Percentiles rank a stretch among this genome's conserved stretches.
phyloP scores from a whole-genome alignment of 2,888 invertebrate genomes.

The Gandaritis pyraliata region DNA sequence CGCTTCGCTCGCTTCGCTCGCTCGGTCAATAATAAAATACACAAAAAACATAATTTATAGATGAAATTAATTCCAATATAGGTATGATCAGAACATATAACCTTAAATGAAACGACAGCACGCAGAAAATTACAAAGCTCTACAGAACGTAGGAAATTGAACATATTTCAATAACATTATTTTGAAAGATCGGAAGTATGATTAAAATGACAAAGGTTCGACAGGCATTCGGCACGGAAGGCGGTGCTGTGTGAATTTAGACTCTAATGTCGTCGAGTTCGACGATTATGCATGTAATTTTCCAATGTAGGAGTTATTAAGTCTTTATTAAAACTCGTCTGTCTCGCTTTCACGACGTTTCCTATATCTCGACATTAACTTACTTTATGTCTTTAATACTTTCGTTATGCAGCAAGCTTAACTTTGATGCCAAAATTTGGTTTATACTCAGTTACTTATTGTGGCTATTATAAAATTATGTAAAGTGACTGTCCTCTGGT shows the following conservation, averaged over 20 bases:
- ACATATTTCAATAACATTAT: constrained; percentile 84
- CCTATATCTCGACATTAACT: constrained; percentile 54
- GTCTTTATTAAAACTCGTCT: constrained; percentile 65
- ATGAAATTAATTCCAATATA: constrained; percentile 35
- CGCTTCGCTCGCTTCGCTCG: too few species aligned
- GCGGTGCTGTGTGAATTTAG: constrained; percentile 57
- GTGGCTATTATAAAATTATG: too few species aligned
- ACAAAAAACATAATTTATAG: constrained; percentile 39
- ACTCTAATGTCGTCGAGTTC: constrained; percentile 58
- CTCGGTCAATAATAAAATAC: constrained; percentile 31
- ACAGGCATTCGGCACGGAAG: constrained; percentile 65
- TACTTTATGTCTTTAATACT: constrained; percentile 55
- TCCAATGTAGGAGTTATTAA: constrained; percentile 54
- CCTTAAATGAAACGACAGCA: constrained; percentile 47
- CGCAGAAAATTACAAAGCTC: constrained; percentile 66
- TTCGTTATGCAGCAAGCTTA: constrained; percentile 4
- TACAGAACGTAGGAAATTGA: constrained; percentile 77
- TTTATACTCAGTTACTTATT: neutral
- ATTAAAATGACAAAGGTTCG: constrained; percentile 84
- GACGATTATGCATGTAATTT: constrained; percentile 53
- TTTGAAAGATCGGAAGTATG: constrained; percentile 82
- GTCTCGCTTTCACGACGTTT: constrained; percentile 57
- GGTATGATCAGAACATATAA: constrained; percentile 39
- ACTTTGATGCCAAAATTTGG: neutral
- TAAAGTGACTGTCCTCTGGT: too few species aligned